These are phyloP conservation scores for Homarus gammarus DNA, from an alignment of 2,888 invertebrate species.

Conservation along the genomic window DNA sequence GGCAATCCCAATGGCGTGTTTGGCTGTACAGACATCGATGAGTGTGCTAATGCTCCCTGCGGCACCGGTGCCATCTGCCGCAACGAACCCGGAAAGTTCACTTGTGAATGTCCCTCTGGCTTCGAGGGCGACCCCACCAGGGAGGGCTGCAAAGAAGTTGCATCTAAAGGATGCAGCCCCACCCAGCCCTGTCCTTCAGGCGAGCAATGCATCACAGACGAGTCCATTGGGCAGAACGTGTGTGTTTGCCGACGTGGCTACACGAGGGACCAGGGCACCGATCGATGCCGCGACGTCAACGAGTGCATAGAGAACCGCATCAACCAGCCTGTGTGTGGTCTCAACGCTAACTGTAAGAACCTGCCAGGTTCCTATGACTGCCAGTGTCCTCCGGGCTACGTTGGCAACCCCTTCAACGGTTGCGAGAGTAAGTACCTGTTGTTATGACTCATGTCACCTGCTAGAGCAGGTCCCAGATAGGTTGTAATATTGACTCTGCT, in stretches of 20 bases:
- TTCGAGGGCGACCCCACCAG: constrained; percentile 86
- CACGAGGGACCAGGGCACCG: constrained; percentile 85
- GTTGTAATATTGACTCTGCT: no score
- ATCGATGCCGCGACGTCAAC: constrained; percentile 90
- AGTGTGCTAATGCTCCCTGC: constrained; percentile 90
- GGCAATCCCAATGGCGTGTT: constrained; percentile 84
- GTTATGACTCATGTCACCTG: no score
- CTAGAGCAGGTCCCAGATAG: no score
- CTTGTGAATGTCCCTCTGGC: constrained; percentile 91
- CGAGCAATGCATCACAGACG: constrained; percentile 91
- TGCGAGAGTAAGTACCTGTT: constrained; percentile 82
- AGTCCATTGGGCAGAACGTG: constrained; percentile 87
- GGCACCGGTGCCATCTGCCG: constrained; percentile 91
- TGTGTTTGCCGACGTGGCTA: constrained; percentile 94
- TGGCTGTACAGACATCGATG: constrained; percentile 93
- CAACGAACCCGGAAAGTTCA: constrained; percentile 91
- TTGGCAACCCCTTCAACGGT: constrained; percentile 92
- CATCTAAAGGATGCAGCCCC: constrained; percentile 86
- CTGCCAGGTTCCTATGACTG: constrained; percentile 96
- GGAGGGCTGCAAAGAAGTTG: constrained; percentile 84
- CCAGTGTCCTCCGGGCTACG: constrained; percentile 91
- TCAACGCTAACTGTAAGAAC: constrained; percentile 94
- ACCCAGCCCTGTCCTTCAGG: constrained; percentile 89
- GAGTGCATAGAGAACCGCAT: constrained; percentile 87
- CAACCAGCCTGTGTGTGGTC: constrained; percentile 86